These are phyloP conservation scores for Gasterosteus nipponicus DNA, from an alignment of 2,113 vertebrate genomes.

Conservation along the genomic window DNA sequence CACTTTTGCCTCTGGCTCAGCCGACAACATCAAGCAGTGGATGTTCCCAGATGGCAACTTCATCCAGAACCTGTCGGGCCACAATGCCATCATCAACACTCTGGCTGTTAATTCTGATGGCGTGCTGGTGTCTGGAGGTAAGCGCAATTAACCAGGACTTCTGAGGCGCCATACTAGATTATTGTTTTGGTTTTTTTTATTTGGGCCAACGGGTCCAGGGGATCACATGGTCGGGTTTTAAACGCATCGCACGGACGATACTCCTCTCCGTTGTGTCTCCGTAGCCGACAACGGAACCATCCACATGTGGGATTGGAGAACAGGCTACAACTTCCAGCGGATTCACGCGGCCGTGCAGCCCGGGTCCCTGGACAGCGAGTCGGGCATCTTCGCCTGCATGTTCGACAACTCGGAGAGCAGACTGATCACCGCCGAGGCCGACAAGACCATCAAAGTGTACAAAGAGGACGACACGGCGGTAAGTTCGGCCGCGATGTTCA, in stretches of 20 bases:
- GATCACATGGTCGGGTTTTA: neutral
- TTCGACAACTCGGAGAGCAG: slow-evolving; percentile 96
- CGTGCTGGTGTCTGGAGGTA: slow-evolving; percentile 97
- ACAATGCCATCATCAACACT: slow-evolving; percentile 97
- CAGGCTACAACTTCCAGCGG: slow-evolving; percentile 97
- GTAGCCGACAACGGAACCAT: slow-evolving; percentile 97
- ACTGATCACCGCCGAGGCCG: slow-evolving; percentile 94
- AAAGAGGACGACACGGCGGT: slow-evolving; percentile 96
- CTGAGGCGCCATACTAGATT: neutral
- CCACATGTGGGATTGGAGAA: slow-evolving; percentile 99
- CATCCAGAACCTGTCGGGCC: slow-evolving; percentile 98
- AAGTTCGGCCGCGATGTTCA: slow-evolving; percentile 40
- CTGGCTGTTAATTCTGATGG: slow-evolving; percentile 96
- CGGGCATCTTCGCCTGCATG: slow-evolving; percentile 95
- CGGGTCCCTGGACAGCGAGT: slow-evolving; percentile 97
- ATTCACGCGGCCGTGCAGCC: slow-evolving; percentile 98
- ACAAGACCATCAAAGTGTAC: slow-evolving; percentile 99
- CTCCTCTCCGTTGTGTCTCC: neutral
- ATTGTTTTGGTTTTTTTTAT: neutral
- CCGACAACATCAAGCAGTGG: slow-evolving; percentile 99
- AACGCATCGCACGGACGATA: neutral
- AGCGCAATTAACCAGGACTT: neutral
- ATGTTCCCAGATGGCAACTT: slow-evolving; percentile 98
- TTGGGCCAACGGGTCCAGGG: neutral
- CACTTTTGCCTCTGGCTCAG: slow-evolving; percentile 97